Evolutionary conservation across 64 coral and sea anemone species (phyloP), one percentile per base, ranked within the genome.

Genomic region (Pachyseris speciosa): DNA sequence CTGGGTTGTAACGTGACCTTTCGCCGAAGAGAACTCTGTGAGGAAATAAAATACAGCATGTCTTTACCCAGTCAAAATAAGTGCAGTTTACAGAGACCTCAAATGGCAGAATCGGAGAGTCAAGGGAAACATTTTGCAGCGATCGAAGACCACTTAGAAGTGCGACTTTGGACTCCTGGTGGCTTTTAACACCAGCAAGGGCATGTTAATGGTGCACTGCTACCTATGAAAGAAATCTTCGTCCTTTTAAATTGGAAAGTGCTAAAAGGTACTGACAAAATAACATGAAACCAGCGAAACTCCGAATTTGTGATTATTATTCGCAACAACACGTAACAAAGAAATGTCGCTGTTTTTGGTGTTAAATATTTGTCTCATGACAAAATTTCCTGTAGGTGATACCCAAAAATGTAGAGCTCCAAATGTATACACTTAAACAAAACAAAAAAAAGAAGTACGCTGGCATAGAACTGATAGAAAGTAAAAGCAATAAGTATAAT

Each of bases 321-420:
- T 43, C 38, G 9, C 8, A 74, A 43, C 9, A 74, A 9, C 19
- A 24, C 12, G 39, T 45, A 74, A 74, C n/a, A 43, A 74, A 25
- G 70, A 72, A 69, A 74, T 44, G 34, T 47, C 45, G 16, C 52
- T 22, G 26, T 74, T 9, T 74, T 47, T 44, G 40, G 40, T 47
- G 70, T 24, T 22, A 26, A 74, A 74, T 74, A 74, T 44, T 74
- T 74, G 37, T 28, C 22, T 37, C 70, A 74, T 74, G 70, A 74
- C n/a, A 74, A 43, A 24, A 45, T 43, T 3, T 74, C 38, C 22
- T 16, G n/a, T n/a, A n/a, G n/a, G n/a, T n/a, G n/a, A n/a, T n/a
- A n/a, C n/a, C n/a, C n/a, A n/a, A n/a, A n/a, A n/a, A n/a, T n/a
- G n/a, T n/a, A n/a, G n/a, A n/a, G n/a, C n/a, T 71, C 44, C 33